These are phyloP conservation scores for Eulithis testata DNA, from an alignment of 2,888 invertebrate species.

Conservation along the genomic window DNA sequence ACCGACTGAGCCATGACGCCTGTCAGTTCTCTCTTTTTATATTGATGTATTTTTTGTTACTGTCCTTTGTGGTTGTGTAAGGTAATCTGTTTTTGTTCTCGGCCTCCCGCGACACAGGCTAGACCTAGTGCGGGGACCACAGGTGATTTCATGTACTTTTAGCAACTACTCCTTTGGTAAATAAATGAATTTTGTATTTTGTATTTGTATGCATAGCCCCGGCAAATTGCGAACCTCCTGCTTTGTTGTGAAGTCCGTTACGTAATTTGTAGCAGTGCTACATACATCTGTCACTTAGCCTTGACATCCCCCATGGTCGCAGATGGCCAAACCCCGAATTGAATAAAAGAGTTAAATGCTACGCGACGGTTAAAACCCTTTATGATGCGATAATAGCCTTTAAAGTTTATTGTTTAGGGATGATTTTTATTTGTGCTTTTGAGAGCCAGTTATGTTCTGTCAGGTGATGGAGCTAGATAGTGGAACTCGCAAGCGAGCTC, in stretches of 20 bases:
- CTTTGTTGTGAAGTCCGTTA: background rate
- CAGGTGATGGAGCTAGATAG: conserved; percentile 68
- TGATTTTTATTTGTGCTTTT: conserved; percentile 4
- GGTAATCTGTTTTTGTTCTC: too few relatives aligned
- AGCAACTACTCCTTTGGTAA: too few relatives aligned
- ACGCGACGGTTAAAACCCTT: background rate
- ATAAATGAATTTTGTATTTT: too few relatives aligned
- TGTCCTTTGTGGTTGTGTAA: too few relatives aligned
- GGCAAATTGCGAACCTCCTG: background rate
- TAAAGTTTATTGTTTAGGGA: background rate
- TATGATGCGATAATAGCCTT: conserved; percentile 1
- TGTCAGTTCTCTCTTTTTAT: too few relatives aligned
- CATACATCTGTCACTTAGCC: conserved; percentile 7
- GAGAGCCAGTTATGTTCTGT: background rate
- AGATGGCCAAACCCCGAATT: background rate
- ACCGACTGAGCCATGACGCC: too few relatives aligned
- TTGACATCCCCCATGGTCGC: conserved; percentile 3
- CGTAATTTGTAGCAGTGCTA: conserved; percentile 4
- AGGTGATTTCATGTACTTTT: too few relatives aligned
- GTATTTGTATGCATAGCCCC: too few relatives aligned
- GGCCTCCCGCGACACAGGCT: too few relatives aligned
- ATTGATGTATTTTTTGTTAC: too few relatives aligned
- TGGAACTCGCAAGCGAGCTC: conserved; percentile 56
- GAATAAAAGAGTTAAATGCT: background rate
- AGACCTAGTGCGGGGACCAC: too few relatives aligned